phyloP scores from a whole-genome alignment of 1,140 invertebrate genomes.

The Drosophila kohkoa region DNA sequence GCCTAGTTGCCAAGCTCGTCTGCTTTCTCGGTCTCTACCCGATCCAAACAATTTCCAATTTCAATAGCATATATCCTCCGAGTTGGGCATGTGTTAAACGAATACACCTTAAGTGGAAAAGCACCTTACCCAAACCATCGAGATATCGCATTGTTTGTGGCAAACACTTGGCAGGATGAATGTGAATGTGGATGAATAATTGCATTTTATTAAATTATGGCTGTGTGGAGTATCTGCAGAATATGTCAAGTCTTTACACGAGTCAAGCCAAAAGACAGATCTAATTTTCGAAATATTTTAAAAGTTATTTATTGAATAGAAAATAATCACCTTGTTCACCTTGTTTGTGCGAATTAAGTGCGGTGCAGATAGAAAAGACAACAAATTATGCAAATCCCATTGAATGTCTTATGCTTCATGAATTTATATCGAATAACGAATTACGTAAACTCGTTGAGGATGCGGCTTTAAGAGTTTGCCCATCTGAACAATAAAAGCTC shows the following conservation, averaged over 20 bases:
- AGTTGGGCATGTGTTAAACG: constrained; percentile 1
- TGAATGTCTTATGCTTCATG: constrained; percentile 81
- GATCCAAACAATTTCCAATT: constrained; percentile 41
- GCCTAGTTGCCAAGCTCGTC: constrained; percentile 16
- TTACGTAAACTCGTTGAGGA: constrained; percentile 46
- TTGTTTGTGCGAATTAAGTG: constrained; percentile 9
- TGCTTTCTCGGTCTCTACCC: not conserved
- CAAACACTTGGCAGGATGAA: not conserved
- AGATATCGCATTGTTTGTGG: constrained; percentile 16
- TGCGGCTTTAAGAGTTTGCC: constrained; percentile 62
- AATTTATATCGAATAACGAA: constrained; percentile 79
- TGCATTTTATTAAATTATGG: constrained; percentile 9
- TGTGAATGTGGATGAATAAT: not conserved
- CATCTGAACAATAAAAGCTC: constrained; percentile 80
- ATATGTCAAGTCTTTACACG: too few species aligned
- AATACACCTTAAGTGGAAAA: constrained; percentile 12
- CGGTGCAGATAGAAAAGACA: constrained; percentile 10
- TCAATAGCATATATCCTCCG: constrained; percentile 29
- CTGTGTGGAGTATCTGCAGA: not conserved
- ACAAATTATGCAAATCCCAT: constrained; percentile 77
- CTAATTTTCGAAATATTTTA: too few species aligned
- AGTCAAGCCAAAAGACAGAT: too few species aligned
- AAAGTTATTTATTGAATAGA: constrained; percentile 8
- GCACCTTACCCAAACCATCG: not conserved
- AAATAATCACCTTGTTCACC: not conserved